Evolutionary conservation across 2,888 invertebrate genomes (phyloP).

Genomic region (Andrena praecox): DNA sequence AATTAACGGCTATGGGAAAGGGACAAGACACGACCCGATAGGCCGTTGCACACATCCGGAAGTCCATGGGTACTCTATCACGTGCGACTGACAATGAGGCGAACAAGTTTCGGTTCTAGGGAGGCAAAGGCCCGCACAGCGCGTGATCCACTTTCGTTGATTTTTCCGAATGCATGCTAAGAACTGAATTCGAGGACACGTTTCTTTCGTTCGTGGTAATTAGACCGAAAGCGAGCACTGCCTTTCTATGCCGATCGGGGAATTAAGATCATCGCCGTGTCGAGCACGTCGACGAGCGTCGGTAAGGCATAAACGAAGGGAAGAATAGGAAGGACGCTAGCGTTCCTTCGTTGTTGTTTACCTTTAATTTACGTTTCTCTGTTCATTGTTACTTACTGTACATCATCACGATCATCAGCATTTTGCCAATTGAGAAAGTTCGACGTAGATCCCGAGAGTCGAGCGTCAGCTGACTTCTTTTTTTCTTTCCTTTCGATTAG

Average conservation of each 20-base stretch:
- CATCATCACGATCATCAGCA: conserved; percentile 58
- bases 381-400: conserved; percentile 21
- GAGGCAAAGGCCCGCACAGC: conserved; percentile 30
- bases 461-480: conserved; percentile 37
- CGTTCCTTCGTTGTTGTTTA: conserved; percentile 2
- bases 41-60: conserved; percentile 41
- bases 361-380: not conserved
- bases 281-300: conserved; percentile 37
- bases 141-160: conserved; percentile 32
- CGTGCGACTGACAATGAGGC: conserved; percentile 12
- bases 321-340: not conserved
- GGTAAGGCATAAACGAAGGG: conserved; percentile 15
- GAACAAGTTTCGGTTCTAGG: conserved; percentile 24
- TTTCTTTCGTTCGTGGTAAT: conserved; percentile 43
- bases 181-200: conserved; percentile 37
- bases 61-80: conserved; percentile 34
- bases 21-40: conserved; percentile 47
- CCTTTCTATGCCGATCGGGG: conserved; percentile 23
- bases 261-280: conserved; percentile 24
- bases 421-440: conserved; percentile 41
- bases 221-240: conserved; percentile 15
- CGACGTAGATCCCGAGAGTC: conserved; percentile 50
- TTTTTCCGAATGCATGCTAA: conserved; percentile 51
- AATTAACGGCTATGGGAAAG: conserved; percentile 17
- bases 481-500: conserved; percentile 13